A percentile compares a stretch with the other conserved stretches of the same genome.
Conservation (phyloP, 2,888 invertebrate species). For the Noctuana brunneofusca region DNA sequence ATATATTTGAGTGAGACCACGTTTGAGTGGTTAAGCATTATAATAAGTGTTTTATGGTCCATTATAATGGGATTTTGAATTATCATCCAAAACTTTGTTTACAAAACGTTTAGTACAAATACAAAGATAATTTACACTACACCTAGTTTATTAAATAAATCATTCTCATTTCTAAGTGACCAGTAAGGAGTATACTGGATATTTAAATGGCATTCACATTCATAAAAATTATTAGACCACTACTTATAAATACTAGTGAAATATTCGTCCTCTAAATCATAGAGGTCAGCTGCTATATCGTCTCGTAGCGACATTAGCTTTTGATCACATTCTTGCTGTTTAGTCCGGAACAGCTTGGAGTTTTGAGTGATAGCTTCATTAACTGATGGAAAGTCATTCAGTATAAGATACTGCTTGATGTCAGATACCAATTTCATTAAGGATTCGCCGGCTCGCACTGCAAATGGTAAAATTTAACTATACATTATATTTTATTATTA, state of each 20-base stretch:
- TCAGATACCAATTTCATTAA: slow-evolving; percentile 98
- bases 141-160: not conserved
- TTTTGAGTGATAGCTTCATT: slow-evolving; percentile 98
- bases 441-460: slow-evolving; percentile 97
- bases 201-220: not conserved
- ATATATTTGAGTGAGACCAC: too few species aligned
- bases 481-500: too few species aligned
- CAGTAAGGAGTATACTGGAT: not conserved
- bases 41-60: too few species aligned
- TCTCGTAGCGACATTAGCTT: slow-evolving; percentile 95
- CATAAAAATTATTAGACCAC: not conserved
- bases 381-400: slow-evolving; percentile 99
- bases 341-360: slow-evolving; percentile 93
- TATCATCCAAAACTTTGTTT: too few species aligned
- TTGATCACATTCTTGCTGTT: slow-evolving; percentile 96
- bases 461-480: not conserved
- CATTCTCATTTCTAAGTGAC: not conserved
- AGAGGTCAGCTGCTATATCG: slow-evolving; percentile 96
- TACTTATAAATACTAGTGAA: slow-evolving; percentile 92
- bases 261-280: slow-evolving; percentile 96
- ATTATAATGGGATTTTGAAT: too few species aligned
- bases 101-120: too few species aligned
- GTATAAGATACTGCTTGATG: slow-evolving; percentile 97
- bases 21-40: too few species aligned
- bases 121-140: not conserved